Evolutionary conservation across 2,113 vertebrate genomes (phyloP).

Genomic region (Otocyon megalotis): DNA sequence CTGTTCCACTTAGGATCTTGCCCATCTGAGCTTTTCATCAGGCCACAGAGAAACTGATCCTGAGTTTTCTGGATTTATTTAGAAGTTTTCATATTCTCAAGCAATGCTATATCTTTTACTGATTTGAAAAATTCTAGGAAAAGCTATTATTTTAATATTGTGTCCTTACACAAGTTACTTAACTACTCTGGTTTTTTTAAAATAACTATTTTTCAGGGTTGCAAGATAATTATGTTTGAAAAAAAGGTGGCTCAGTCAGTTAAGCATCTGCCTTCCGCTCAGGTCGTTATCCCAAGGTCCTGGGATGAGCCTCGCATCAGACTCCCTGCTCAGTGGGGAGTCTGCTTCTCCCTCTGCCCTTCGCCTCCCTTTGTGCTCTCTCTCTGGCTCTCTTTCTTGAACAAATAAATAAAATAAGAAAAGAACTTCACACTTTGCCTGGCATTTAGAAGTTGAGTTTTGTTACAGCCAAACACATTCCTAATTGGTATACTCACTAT

Average conservation of each 20-base stretch:
- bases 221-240: slow-evolving; percentile 36
- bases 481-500: slow-evolving; percentile 14
- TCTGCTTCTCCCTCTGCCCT: background rate
- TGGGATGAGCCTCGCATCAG: background rate
- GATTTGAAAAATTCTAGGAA: slow-evolving; percentile 36
- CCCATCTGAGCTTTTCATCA: slow-evolving; percentile 33
- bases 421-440: background rate
- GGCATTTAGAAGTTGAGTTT: slow-evolving; percentile 26
- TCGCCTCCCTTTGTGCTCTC: background rate
- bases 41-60: background rate
- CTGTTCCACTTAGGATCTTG: slow-evolving; percentile 29
- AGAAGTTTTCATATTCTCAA: slow-evolving; percentile 42
- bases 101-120: slow-evolving; percentile 16
- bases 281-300: background rate
- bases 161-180: slow-evolving; percentile 37
- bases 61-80: slow-evolving; percentile 41
- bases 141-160: slow-evolving; percentile 47
- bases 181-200: background rate
- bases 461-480: slow-evolving; percentile 43
- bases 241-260: background rate
- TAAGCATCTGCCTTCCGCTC: background rate
- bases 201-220: background rate
- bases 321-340: background rate
- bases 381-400: background rate
- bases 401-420: background rate